Conservation (phyloP, 2,113 vertebrate species). For the Hypocryptadius cinnamomeus region DNA sequence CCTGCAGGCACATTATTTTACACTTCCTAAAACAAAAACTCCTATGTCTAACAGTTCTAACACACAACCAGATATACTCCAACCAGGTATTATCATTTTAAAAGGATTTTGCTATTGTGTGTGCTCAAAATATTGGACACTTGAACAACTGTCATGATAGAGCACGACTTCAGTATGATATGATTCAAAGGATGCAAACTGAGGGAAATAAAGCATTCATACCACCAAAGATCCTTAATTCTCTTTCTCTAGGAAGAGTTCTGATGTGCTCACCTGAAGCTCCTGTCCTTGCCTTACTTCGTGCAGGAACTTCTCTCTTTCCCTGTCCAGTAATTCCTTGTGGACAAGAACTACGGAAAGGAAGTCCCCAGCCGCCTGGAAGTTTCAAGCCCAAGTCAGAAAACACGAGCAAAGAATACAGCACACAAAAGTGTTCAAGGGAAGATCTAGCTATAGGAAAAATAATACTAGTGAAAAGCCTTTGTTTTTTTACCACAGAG, state of each 20-base stretch:
- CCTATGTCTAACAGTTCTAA: background rate
- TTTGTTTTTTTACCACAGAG: background rate
- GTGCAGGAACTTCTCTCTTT: background rate
- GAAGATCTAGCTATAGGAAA: background rate
- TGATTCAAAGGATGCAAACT: background rate
- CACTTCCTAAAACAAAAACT: background rate
- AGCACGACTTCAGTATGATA: background rate
- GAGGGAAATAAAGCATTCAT: background rate
- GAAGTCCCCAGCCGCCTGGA: background rate
- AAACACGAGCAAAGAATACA: background rate
- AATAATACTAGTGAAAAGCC: background rate
- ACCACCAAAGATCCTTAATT: background rate
- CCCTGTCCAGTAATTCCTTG: background rate
- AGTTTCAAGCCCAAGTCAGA: background rate
- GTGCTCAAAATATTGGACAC: fast-evolving
- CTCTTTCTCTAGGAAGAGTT: background rate
- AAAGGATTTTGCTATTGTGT: background rate
- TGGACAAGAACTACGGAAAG: background rate
- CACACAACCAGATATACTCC: background rate
- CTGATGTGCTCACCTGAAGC: background rate
- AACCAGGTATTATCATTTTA: background rate
- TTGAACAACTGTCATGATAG: background rate
- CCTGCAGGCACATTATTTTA: background rate
- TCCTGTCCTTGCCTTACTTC: background rate
- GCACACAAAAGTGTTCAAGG: background rate